Conservation (phyloP, 2,113 vertebrate genomes). For the Aramus guarauna region DNA sequence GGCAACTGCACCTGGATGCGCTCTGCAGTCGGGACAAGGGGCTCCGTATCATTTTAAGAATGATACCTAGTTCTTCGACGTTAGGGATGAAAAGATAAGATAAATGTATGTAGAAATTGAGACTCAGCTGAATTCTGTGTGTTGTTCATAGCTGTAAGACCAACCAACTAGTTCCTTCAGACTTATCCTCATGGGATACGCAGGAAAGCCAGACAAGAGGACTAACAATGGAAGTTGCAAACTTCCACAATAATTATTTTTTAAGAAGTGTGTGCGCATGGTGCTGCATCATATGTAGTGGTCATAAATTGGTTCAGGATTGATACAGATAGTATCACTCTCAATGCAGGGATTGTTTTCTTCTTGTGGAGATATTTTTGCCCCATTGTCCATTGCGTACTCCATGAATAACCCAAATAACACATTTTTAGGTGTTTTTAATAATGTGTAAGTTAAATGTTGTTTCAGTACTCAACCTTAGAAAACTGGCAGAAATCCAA, state of each 20-base stretch:
- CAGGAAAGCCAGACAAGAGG: not conserved
- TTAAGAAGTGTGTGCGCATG: not conserved
- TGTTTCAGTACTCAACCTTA: not conserved
- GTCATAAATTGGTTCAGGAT: not conserved
- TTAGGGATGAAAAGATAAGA: not conserved
- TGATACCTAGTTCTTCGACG: not conserved
- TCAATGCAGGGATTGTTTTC: not conserved
- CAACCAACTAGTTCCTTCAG: not conserved
- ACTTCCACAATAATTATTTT: not conserved
- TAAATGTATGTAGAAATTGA: not conserved
- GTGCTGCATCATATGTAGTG: not conserved
- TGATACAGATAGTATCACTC: not conserved
- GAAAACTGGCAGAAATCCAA: not conserved
- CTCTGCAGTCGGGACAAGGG: fast-evolving
- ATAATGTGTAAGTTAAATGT: not conserved
- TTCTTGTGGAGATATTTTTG: not conserved
- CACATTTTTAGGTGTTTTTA: not conserved
- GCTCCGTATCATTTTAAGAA: not conserved
- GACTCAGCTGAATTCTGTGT: not conserved
- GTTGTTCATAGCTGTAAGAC: not conserved
- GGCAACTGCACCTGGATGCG: fast-evolving
- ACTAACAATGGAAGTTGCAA: not conserved
- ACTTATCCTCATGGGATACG: not conserved
- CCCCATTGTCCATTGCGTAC: not conserved
- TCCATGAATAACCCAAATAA: not conserved